Percentiles rank a stretch among this genome's conserved stretches.
Conservation (phyloP, 2,797 vertebrate genomes). For the Cyclura pinguis region DNA sequence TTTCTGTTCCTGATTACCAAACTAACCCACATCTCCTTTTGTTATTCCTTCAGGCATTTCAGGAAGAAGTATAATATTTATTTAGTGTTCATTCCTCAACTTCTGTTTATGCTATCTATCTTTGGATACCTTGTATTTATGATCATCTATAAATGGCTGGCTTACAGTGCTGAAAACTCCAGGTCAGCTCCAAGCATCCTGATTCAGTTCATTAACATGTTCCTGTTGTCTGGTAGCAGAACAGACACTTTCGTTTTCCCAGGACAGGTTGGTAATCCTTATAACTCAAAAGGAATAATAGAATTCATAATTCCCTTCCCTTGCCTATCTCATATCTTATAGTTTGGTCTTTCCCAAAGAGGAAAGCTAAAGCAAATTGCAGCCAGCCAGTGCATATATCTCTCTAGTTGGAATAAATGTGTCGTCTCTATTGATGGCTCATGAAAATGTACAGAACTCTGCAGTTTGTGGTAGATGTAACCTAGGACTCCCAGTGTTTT, state of each 20-base stretch:
- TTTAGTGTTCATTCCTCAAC: constrained; percentile 92
- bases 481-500: too few species aligned
- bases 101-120: constrained; percentile 93
- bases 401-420: neutral
- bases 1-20: neutral
- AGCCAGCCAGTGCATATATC: neutral
- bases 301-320: neutral
- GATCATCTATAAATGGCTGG: constrained; percentile 95
- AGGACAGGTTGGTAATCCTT: constrained; percentile 85
- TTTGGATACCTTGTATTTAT: constrained; percentile 96
- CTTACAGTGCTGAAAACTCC: constrained; percentile 85
- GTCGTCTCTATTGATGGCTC: neutral
- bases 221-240: constrained; percentile 84
- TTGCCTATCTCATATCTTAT: neutral
- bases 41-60: constrained; percentile 85
- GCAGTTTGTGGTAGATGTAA: too few species aligned
- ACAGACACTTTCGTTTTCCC: constrained; percentile 78
- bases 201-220: constrained; percentile 98
- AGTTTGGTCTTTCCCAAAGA: neutral
- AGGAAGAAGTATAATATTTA: constrained; percentile 89
- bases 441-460: too few species aligned
- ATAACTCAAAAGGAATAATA: neutral
- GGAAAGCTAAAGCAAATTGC: neutral
- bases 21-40: neutral
- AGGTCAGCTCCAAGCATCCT: constrained; percentile 92